Evolutionary conservation across 1,140 invertebrate genomes (phyloP).

Genomic region (Notospermus geniculatus): DNA sequence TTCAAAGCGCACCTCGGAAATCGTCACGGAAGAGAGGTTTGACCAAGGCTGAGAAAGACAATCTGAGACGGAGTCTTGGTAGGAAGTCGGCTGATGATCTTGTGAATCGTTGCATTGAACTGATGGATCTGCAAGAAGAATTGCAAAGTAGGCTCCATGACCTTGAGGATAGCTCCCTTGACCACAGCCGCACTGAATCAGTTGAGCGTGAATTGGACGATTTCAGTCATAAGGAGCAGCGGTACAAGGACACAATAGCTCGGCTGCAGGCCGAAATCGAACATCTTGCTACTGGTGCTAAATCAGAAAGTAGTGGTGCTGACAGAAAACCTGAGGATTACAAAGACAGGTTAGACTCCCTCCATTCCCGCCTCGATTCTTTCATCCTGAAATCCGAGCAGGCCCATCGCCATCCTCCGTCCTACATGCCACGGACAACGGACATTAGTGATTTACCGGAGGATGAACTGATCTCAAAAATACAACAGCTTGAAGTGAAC

Average conservation of each 20-base stretch:
- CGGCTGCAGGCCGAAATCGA: background rate
- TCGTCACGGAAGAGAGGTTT: background rate
- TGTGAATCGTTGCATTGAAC: background rate
- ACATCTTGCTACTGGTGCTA: background rate
- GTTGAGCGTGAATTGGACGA: constrained; percentile 1
- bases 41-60: background rate
- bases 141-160: constrained; percentile 1
- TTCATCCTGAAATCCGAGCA: no score
- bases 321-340: background rate
- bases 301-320: background rate
- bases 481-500: constrained; percentile 1
- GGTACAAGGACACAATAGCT: constrained; percentile 6
- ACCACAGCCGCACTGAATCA: background rate
- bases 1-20: background rate
- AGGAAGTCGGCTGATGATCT: background rate
- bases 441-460: constrained; percentile 4
- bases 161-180: background rate
- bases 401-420: no score
- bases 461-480: constrained; percentile 8
- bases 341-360: background rate
- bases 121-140: background rate
- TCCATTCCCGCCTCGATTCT: background rate
- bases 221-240: background rate
- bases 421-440: no score
- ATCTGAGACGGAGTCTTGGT: background rate